Evolutionary conservation across 2,888 invertebrate species (phyloP), one percentile per base, ranked within the genome.

Genomic region (Drosophila paucipuncta): DNA sequence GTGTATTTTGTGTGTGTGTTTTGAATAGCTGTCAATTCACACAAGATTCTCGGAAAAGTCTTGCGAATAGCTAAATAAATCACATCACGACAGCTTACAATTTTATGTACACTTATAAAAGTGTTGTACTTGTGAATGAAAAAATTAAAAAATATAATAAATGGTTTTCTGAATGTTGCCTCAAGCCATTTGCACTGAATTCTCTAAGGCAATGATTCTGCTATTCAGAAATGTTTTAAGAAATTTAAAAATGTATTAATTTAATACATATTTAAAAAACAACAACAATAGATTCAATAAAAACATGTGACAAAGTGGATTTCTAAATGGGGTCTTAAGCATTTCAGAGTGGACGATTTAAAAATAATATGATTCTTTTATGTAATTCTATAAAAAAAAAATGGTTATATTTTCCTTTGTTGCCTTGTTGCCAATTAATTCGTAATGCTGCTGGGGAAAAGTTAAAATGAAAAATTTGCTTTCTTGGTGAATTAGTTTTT

Each of bases 381-480:
- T 30, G n/a, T 11, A 35, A 5, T 33, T 63, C 33, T 25, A 11
- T 2, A 18, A 7, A 54, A 16, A 54, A 16, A 33, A 35, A 10
- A 16, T n/a, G 10, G 2, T 11, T 37, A 18, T 2, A 10, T 55
- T 37, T 37, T 18, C 0, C 9, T 18, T 18, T 28, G 28, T 28
- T 50, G 18, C 18, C 47, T 63, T 47, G 50, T 60, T 66, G 39
- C 16, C 62, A 62, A 66, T 60, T 70, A 75, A 70, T 67, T 60
- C 47, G 59, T 37, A 63, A 43, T 59, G 30, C 35, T 58, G 54
- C 33, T 39, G 28, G 2, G 3, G 7, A 39, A 37, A 39, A 33
- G 2, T 2, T 18, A 25, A 67, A 22, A 58, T 58, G 39, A 0
- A 43, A 58, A 53, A 70, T 16, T 16, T 22, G 61, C 53, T 22